A percentile compares a stretch with the other conserved stretches of the same genome.
These are phyloP conservation scores for Drosophila falleni DNA, from an alignment of 2,888 invertebrate species.

Conservation along the genomic window DNA sequence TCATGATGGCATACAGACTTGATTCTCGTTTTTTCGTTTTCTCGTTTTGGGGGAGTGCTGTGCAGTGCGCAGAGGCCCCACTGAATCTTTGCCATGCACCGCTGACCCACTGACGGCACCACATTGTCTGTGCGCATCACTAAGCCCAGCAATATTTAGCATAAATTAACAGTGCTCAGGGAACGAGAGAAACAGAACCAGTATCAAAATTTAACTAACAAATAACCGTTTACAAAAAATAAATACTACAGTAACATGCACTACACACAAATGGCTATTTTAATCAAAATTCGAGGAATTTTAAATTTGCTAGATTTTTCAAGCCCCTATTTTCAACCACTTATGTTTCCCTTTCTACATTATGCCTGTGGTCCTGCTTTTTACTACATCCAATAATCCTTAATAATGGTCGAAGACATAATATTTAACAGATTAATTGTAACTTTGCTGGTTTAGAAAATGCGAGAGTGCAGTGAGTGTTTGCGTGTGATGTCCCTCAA, in stretches of 20 bases:
- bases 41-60: conserved; percentile 17
- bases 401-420: no score
- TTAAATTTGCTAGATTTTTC: no score
- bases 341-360: no score
- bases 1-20: conserved; percentile 58
- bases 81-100: conserved; percentile 41
- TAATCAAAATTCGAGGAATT: not conserved
- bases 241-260: not conserved
- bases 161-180: conserved; percentile 55
- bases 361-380: no score
- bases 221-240: not conserved
- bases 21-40: conserved; percentile 14
- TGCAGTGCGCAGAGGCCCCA: conserved; percentile 16
- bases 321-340: no score
- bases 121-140: conserved; percentile 39
- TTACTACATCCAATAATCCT: no score
- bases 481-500: no score
- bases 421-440: no score
- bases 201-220: not conserved
- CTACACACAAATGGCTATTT: not conserved
- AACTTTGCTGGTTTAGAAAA: no score
- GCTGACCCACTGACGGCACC: conserved; percentile 15
- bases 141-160: conserved; percentile 16
- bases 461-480: no score
- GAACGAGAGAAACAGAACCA: not conserved